Percentiles rank a stretch among this genome's conserved stretches.
Conservation (phyloP, 2,797 vertebrate species). For the Lutjanus argentimaculatus region DNA sequence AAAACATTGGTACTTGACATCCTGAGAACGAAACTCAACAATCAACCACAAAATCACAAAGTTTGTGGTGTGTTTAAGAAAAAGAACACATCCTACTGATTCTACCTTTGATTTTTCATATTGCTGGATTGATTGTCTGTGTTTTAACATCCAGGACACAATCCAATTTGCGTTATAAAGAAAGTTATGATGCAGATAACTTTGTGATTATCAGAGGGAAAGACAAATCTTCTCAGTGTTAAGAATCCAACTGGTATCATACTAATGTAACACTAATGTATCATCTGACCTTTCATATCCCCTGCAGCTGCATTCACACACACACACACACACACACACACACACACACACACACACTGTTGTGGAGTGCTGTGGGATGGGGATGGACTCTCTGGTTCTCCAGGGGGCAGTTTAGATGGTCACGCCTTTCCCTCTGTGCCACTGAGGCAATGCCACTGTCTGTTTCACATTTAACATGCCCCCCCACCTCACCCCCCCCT, state of each 20-base stretch:
- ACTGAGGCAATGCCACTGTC: constrained; percentile 73
- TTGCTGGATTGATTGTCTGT: neutral
- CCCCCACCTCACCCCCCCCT: neutral
- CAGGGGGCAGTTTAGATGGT: constrained; percentile 75
- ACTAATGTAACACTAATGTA: constrained; percentile 23
- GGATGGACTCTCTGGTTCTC: constrained; percentile 72
- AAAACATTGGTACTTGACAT: no score
- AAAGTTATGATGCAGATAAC: neutral
- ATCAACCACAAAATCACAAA: no score
- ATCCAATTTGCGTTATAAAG: neutral
- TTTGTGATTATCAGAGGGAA: neutral
- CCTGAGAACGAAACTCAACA: no score
- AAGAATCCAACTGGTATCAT: constrained; percentile 35
- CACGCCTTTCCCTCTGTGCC: constrained; percentile 74
- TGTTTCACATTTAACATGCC: constrained; percentile 79
- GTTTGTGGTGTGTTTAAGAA: no score
- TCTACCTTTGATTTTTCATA: no score
- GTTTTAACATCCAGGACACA: constrained; percentile 4
- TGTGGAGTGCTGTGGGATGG: constrained; percentile 14
- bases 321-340: constrained; percentile 24
- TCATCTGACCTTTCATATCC: constrained; percentile 48
- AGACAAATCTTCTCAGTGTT: neutral
- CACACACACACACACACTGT: constrained; percentile 18
- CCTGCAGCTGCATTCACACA: constrained; percentile 51
- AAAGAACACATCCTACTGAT: no score